These are phyloP conservation scores for Caenorhabditis elegans DNA, from an alignment of 1,140 invertebrate species.

Conservation along the genomic window WBcel235 BX284602.5:6737501-6738000, in stretches of 20 bases:
- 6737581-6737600: no score
- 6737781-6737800: neutral
- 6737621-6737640: no score
- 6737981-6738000: neutral
- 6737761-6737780: neutral
- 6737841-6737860: conserved; percentile 40
- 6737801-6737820: neutral
- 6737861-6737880: conserved; percentile 32
- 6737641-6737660: no score
- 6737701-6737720: no score
- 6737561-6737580: no score
- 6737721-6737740: conserved; percentile 32
- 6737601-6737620: no score
- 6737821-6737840: conserved; percentile 8
- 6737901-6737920: neutral
- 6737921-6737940: neutral
- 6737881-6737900: neutral
- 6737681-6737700: no score
- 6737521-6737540: no score
- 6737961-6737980: conserved; percentile 19
- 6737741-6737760: conserved; percentile 15
- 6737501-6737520: no score
- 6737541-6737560: no score
- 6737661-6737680: no score
- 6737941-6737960: conserved; percentile 26